Percentiles rank a stretch among this genome's conserved stretches.
phyloP scores from a whole-genome alignment of 2,113 vertebrate genomes.

The Prietella phreatophila region DNA sequence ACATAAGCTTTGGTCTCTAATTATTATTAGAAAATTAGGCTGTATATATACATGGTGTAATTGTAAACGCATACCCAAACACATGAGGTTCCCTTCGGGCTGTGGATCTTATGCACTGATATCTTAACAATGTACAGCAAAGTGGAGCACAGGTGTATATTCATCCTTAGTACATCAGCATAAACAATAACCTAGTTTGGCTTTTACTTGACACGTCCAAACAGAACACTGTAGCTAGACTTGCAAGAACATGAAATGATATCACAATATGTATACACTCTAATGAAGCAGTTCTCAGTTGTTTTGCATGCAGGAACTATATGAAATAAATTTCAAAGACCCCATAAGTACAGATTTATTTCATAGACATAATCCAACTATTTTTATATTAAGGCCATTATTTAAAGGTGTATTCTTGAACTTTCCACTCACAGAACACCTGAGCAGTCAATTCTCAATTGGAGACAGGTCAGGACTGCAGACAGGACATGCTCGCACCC shows the following conservation, averaged over 20 bases:
- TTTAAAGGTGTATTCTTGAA: neutral
- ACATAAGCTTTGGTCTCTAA: conserved; percentile 24
- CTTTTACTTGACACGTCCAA: neutral
- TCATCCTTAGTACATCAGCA: no score
- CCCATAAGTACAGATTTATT: neutral
- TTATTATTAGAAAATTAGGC: conserved; percentile 46
- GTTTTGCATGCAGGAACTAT: neutral
- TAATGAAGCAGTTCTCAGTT: neutral
- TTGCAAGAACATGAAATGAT: neutral
- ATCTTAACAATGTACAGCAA: neutral
- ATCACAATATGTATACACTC: neutral
- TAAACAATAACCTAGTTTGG: neutral
- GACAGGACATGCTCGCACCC: no score
- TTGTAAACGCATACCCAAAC: conserved; percentile 21
- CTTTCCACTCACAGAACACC: neutral
- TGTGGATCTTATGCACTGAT: neutral
- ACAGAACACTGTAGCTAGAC: neutral
- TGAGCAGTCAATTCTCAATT: neutral
- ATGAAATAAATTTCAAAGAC: neutral
- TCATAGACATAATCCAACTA: neutral
- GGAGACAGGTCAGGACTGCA: no score
- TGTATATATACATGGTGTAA: conserved; percentile 32
- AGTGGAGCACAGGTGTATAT: neutral
- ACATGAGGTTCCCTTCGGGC: conserved; percentile 9
- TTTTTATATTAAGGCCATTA: neutral